These are phyloP conservation scores for Drosophila chauvacae DNA, from an alignment of 1,140 invertebrate species.

Conservation along the genomic window DNA sequence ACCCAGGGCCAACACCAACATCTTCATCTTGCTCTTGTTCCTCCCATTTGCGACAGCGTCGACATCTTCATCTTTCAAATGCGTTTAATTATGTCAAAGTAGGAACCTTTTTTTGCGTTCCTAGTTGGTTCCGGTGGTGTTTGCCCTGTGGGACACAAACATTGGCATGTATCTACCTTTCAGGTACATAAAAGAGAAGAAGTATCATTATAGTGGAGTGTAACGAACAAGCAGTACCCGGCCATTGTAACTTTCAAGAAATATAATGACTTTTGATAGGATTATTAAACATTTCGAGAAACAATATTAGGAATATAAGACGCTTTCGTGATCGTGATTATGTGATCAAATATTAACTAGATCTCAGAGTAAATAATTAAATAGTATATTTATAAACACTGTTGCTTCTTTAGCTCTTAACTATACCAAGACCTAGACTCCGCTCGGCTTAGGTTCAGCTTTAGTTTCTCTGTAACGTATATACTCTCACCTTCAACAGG, in stretches of 20 bases:
- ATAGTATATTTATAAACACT: no score
- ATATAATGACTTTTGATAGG: no score
- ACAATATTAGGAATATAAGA: neutral
- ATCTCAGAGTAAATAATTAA: neutral
- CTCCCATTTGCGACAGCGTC: slow-evolving; percentile 33
- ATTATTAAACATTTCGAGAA: neutral
- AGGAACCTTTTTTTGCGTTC: slow-evolving; percentile 46
- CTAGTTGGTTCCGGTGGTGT: slow-evolving; percentile 1
- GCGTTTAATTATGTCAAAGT: slow-evolving; percentile 82
- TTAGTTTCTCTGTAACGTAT: neutral
- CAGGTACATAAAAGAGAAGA: slow-evolving; percentile 1
- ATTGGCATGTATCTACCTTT: slow-evolving; percentile 5
- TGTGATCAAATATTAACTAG: neutral
- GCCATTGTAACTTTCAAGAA: no score
- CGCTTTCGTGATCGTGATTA: no score
- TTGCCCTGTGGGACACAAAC: slow-evolving; percentile 8
- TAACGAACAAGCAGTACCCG: neutral
- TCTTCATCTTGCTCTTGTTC: slow-evolving; percentile 40
- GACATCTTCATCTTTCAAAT: slow-evolving; percentile 82
- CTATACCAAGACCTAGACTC: neutral
- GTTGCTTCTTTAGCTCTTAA: neutral
- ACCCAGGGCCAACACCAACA: slow-evolving; percentile 21
- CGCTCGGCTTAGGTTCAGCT: no score
- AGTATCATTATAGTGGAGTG: neutral
- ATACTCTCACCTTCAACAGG: neutral